These are phyloP conservation scores for Caenorhabditis sp. DNA, from an alignment of 2,888 invertebrate species.

Conservation along the genomic window DNA sequence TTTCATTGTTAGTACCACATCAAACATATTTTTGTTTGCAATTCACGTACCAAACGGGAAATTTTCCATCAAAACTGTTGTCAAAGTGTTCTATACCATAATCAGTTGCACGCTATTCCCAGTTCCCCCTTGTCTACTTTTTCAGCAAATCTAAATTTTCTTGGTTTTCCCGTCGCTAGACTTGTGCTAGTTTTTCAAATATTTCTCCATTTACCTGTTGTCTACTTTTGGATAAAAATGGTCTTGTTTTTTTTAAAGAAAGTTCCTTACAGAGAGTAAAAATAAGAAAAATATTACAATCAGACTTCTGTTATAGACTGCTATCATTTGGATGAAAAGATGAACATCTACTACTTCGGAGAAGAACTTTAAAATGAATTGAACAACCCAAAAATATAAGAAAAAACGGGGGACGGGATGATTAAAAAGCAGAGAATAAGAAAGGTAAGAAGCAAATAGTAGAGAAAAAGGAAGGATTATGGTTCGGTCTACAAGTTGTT, in stretches of 20 bases:
- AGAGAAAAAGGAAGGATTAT: slow-evolving; percentile 13
- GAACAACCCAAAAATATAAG: slow-evolving; percentile 46
- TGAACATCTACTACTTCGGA: slow-evolving; percentile 40
- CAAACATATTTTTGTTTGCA: neutral
- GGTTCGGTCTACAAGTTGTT: slow-evolving; percentile 48
- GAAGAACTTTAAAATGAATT: slow-evolving; percentile 2
- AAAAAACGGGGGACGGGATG: neutral
- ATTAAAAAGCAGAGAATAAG: neutral
- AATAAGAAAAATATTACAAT: neutral
- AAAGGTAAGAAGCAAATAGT: slow-evolving; percentile 5
- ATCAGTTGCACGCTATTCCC: too few species aligned
- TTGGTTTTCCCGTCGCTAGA: slow-evolving; percentile 9
- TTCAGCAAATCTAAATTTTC: neutral
- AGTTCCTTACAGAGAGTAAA: slow-evolving; percentile 13
- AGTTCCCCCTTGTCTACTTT: too few species aligned
- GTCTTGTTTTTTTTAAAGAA: neutral
- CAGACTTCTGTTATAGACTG: neutral
- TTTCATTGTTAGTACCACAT: slow-evolving; percentile 4
- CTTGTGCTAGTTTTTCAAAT: slow-evolving; percentile 10
- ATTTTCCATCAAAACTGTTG: neutral
- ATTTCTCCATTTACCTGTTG: slow-evolving; percentile 15
- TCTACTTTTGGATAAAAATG: slow-evolving; percentile 3
- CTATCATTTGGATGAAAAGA: slow-evolving; percentile 24
- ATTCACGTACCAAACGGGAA: slow-evolving; percentile 39
- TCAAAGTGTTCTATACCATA: too few species aligned